Conservation (phyloP, 2,888 invertebrate genomes). For the Mythimna lalbum region DNA sequence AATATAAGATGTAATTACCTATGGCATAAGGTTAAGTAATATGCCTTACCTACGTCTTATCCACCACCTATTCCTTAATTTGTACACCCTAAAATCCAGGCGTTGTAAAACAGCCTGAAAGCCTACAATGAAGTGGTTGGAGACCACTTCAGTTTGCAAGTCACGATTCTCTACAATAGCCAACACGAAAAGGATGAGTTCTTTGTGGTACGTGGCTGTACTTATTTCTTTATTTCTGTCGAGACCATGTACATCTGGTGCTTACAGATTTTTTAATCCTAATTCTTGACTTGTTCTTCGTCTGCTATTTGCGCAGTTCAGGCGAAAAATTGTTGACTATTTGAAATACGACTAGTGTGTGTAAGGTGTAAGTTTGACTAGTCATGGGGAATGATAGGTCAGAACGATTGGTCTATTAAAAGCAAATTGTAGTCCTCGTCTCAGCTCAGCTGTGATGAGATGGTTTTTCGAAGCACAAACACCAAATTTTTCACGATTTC, state of each 20-base stretch:
- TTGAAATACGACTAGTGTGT: too few species aligned
- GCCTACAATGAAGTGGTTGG: not conserved
- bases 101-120: not conserved
- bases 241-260: not conserved
- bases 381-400: too few species aligned
- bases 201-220: slow-evolving; percentile 7
- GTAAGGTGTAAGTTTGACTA: too few species aligned
- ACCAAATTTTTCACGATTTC: too few species aligned
- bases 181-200: slow-evolving; percentile 5
- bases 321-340: too few species aligned
- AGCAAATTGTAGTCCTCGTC: too few species aligned
- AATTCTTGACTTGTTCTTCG: not conserved
- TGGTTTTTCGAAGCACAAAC: too few species aligned
- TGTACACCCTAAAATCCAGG: not conserved
- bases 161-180: slow-evolving; percentile 35
- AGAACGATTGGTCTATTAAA: too few species aligned
- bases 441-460: too few species aligned
- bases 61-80: too few species aligned
- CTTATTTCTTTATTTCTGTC: not conserved
- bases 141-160: slow-evolving; percentile 20
- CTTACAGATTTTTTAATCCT: not conserved
- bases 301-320: too few species aligned
- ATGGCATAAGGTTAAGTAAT: not conserved
- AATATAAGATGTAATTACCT: too few species aligned
- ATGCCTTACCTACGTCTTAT: not conserved